These are phyloP conservation scores for Colistium nudipinnis DNA, from an alignment of 2,113 vertebrate species.

Conservation along the genomic window DNA sequence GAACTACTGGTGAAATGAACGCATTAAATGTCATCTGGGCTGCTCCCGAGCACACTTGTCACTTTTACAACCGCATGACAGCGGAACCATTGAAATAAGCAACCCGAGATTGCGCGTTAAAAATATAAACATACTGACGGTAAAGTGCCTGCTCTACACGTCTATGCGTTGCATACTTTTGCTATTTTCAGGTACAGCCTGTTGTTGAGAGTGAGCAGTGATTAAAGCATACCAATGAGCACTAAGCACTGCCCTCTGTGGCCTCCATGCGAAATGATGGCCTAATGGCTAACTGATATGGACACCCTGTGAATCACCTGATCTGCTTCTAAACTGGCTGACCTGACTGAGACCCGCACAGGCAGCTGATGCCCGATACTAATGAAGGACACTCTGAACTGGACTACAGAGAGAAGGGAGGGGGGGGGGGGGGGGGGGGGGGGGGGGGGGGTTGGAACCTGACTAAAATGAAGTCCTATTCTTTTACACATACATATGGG, in stretches of 20 bases:
- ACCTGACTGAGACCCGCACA: slow-evolving; percentile 64
- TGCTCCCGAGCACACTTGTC: slow-evolving; percentile 62
- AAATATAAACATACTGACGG: slow-evolving; percentile 51
- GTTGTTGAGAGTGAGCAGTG: slow-evolving; percentile 43
- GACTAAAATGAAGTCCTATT: not conserved
- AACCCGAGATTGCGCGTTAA: slow-evolving; percentile 41
- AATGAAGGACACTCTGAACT: slow-evolving; percentile 50
- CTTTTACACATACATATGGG: not conserved
- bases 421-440: too few relatives aligned
- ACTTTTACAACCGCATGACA: slow-evolving; percentile 51
- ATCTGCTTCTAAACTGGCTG: slow-evolving; percentile 64
- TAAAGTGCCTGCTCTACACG: too few relatives aligned
- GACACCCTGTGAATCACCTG: slow-evolving; percentile 76
- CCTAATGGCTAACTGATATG: slow-evolving; percentile 62
- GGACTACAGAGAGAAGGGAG: not conserved
- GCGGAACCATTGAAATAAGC: slow-evolving; percentile 55
- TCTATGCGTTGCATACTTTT: slow-evolving; percentile 23
- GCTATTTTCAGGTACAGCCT: slow-evolving; percentile 69
- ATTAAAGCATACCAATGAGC: slow-evolving; percentile 76
- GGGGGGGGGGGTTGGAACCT: too few relatives aligned
- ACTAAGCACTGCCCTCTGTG: slow-evolving; percentile 56
- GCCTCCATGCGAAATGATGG: slow-evolving; percentile 65
- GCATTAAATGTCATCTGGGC: slow-evolving; percentile 19
- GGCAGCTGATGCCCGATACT: slow-evolving; percentile 66
- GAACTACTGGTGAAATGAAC: slow-evolving; percentile 26